A percentile compares a stretch with the other conserved stretches of the same genome.
These are phyloP conservation scores for Physocephala rufipes DNA, from an alignment of 2,888 invertebrate genomes.

Conservation along the genomic window DNA sequence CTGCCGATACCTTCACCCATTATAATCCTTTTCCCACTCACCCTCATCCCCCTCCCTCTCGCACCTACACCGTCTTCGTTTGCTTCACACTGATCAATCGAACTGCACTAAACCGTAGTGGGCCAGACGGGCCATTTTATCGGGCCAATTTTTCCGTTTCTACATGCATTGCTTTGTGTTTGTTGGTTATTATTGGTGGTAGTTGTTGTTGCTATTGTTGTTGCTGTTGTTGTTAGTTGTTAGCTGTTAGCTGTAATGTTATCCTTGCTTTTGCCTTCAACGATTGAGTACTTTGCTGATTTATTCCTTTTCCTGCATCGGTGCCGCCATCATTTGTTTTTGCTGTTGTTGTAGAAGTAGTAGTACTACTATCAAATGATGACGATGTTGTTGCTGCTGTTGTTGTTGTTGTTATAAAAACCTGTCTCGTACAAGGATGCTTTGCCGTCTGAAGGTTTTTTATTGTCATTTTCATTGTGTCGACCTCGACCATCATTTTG, in stretches of 20 bases:
- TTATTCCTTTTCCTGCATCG: not conserved
- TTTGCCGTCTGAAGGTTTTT: conserved; percentile 21
- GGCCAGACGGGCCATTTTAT: too few species aligned
- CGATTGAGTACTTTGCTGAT: conserved; percentile 17
- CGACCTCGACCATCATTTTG: conserved; percentile 16
- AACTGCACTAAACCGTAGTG: too few species aligned
- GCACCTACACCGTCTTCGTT: too few species aligned
- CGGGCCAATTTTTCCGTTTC: too few species aligned
- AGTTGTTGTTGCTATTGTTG: not conserved
- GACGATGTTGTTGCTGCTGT: conserved; percentile 27
- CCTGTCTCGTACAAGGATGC: conserved; percentile 19
- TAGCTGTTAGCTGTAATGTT: conserved; percentile 30
- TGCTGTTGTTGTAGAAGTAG: conserved; percentile 38
- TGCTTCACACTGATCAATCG: too few species aligned
- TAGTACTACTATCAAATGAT: conserved; percentile 14
- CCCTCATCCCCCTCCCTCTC: too few species aligned
- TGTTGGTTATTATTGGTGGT: conserved; percentile 31
- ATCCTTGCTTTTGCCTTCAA: conserved; percentile 33
- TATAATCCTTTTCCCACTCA: too few species aligned
- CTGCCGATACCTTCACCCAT: too few species aligned
- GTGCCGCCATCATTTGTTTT: too few species aligned
- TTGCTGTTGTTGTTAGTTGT: conserved; percentile 31
- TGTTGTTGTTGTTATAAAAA: conserved; percentile 11
- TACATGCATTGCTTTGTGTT: not conserved
- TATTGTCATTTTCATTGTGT: conserved; percentile 23